Evolutionary conservation across 1,140 invertebrate species (phyloP).

Genomic region (Aricia agestis): DNA sequence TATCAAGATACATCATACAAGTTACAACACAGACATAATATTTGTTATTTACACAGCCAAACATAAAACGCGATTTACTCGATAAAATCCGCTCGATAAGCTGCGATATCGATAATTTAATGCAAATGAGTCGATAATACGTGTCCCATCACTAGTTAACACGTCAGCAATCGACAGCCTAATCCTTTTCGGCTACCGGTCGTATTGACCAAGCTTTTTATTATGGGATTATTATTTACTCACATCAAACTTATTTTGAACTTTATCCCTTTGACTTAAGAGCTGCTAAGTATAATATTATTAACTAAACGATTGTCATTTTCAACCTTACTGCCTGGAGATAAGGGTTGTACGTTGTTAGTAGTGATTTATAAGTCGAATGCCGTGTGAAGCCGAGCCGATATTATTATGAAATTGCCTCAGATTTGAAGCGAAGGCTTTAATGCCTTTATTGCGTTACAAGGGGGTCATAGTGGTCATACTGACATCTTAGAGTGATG

Average conservation of each 20-base stretch:
- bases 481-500: background rate
- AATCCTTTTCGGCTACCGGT: slow-evolving; percentile 69
- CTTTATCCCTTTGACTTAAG: slow-evolving; percentile 3
- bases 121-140: background rate
- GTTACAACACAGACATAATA: background rate
- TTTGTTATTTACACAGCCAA: background rate
- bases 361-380: background rate
- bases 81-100: slow-evolving; percentile 18
- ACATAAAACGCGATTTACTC: slow-evolving; percentile 2
- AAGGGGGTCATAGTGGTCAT: background rate
- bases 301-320: background rate
- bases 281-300: background rate
- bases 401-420: background rate
- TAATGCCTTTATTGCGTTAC: background rate
- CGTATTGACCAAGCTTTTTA: slow-evolving; percentile 51
- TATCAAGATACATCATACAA: too few relatives aligned
- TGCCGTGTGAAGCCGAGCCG: background rate
- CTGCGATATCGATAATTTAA: background rate
- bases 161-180: slow-evolving; percentile 50
- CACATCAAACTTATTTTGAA: background rate
- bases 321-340: background rate
- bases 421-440: background rate
- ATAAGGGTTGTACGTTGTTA: background rate
- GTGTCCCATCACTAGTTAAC: slow-evolving; percentile 35
- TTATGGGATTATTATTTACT: slow-evolving; percentile 42